Evolutionary conservation across 2,113 vertebrate species (phyloP).

Genomic region (Tautogolabrus adspersus): DNA sequence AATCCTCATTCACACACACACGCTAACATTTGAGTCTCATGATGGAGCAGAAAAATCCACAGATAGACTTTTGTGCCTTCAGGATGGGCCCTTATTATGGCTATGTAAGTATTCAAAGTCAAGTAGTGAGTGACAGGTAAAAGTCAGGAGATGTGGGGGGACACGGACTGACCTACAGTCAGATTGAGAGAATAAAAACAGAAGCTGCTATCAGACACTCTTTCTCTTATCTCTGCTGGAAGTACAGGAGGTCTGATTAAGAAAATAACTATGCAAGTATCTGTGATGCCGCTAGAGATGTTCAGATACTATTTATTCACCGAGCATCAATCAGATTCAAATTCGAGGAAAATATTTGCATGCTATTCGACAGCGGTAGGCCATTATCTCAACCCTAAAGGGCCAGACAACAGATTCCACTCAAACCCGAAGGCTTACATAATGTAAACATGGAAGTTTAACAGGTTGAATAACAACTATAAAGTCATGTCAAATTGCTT

Average conservation of each 20-base stretch:
- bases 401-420: too few relatives aligned
- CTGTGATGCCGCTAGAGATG: too few relatives aligned
- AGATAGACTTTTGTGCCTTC: not conserved
- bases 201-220: not conserved
- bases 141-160: not conserved
- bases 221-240: not conserved
- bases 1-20: not conserved
- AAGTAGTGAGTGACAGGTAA: not conserved
- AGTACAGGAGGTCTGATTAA: not conserved
- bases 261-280: too few relatives aligned
- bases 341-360: too few relatives aligned
- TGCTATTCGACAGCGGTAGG: too few relatives aligned
- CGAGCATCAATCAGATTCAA: too few relatives aligned
- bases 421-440: not conserved
- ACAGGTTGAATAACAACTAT: not conserved
- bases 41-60: not conserved
- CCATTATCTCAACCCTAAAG: too few relatives aligned
- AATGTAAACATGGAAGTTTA: not conserved
- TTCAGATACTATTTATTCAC: too few relatives aligned
- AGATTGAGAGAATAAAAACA: too few relatives aligned
- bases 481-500: not conserved
- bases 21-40: not conserved
- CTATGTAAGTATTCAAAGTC: not conserved
- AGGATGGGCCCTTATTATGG: not conserved
- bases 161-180: not conserved